Percentiles rank a stretch among this genome's conserved stretches.
These are phyloP conservation scores for Theristus sp. DNA, from an alignment of 2,888 invertebrate species.

Conservation along the genomic window DNA sequence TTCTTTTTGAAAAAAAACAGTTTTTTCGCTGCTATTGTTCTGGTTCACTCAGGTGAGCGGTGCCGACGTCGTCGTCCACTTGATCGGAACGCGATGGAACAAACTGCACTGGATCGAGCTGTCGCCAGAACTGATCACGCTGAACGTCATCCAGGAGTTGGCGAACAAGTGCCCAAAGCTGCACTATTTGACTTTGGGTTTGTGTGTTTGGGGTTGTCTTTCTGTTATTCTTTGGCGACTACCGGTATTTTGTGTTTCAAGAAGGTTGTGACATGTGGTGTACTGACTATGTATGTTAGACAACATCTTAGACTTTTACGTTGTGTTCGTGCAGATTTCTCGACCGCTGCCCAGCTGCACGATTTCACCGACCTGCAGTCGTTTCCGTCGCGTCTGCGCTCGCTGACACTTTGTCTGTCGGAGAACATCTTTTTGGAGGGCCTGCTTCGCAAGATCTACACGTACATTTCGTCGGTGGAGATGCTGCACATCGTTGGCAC, in stretches of 20 bases:
- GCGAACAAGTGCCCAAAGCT: constrained; percentile 86
- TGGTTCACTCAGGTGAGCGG: background rate
- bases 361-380: constrained; percentile 98
- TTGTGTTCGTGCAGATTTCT: constrained; percentile 45
- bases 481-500: constrained; percentile 89
- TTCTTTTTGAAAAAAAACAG: background rate
- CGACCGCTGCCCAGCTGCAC: constrained; percentile 96
- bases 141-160: constrained; percentile 84
- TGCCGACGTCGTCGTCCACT: constrained; percentile 15
- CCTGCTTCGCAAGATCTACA: constrained; percentile 97
- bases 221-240: no score
- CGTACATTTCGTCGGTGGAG: constrained; percentile 93
- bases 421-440: constrained; percentile 99
- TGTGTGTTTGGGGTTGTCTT: no score
- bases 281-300: no score
- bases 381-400: constrained; percentile 86
- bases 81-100: constrained; percentile 46
- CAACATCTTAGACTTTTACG: no score
- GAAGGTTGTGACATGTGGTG: no score
- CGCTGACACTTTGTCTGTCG: constrained; percentile 85
- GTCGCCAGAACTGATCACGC: constrained; percentile 85
- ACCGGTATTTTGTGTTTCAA: no score
- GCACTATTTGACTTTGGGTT: constrained; percentile 66
- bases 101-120: constrained; percentile 74
- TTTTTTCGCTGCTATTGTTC: background rate